Conservation (phyloP, 2,113 vertebrate genomes). For the Helogale parvula region DNA sequence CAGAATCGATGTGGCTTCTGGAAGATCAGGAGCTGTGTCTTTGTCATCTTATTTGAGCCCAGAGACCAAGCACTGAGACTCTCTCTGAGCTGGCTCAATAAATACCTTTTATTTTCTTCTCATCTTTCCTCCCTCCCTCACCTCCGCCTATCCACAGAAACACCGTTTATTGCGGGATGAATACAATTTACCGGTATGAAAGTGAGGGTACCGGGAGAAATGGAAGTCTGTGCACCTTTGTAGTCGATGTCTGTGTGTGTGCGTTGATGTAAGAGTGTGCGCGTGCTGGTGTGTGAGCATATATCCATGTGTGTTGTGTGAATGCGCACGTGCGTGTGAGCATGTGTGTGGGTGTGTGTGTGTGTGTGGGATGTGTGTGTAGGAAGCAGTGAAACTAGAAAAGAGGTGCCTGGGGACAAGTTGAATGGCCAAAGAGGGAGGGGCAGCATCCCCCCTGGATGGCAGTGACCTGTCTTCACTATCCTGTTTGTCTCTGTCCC, state of each 20-base stretch:
- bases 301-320: neutral
- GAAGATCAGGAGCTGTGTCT: neutral
- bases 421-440: neutral
- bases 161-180: neutral
- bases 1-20: fast-evolving
- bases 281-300: neutral
- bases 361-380: neutral
- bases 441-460: neutral
- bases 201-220: conserved; percentile 1
- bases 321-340: neutral
- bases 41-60: neutral
- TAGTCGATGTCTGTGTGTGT: neutral
- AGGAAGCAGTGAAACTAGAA: neutral
- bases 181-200: neutral
- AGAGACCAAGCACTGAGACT: neutral
- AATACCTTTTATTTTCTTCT: neutral
- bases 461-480: fast-evolving
- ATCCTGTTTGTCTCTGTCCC: neutral
- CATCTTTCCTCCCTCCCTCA: neutral
- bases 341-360: neutral
- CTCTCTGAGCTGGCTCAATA: neutral
- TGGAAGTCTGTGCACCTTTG: neutral
- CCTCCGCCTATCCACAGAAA: neutral
- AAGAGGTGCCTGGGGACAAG: neutral
- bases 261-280: neutral